A percentile compares a stretch with the other conserved stretches of the same genome.
These are phyloP conservation scores for Colius striatus DNA, from an alignment of 2,113 vertebrate genomes.

Conservation along the genomic window DNA sequence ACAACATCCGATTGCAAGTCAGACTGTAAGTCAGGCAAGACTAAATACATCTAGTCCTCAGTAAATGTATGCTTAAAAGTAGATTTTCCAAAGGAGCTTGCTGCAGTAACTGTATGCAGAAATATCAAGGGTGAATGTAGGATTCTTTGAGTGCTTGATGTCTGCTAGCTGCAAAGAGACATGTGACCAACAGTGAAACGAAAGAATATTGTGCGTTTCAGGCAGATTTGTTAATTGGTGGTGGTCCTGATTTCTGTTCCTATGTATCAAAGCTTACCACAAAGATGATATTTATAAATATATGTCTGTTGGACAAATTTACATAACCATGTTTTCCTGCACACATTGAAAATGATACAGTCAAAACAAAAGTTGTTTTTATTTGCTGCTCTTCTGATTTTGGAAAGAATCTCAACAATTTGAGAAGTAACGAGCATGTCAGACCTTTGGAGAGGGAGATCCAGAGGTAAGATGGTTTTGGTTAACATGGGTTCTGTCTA, in stretches of 20 bases:
- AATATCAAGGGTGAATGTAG: background rate
- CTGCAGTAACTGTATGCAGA: background rate
- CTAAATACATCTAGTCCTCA: background rate
- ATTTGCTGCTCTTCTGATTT: background rate
- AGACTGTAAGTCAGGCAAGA: background rate
- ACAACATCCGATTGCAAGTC: background rate
- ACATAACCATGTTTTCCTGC: background rate
- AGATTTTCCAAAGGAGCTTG: background rate
- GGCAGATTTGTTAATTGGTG: fast-evolving
- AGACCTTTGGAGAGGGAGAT: background rate
- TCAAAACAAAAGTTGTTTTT: background rate
- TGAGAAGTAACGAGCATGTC: background rate
- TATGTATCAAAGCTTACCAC: background rate
- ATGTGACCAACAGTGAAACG: fast-evolving
- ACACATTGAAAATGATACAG: background rate
- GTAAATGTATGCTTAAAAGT: background rate
- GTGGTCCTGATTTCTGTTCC: background rate
- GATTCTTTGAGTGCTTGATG: background rate
- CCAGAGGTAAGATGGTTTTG: background rate
- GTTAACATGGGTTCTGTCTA: background rate
- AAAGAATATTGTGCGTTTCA: background rate
- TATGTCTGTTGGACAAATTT: background rate
- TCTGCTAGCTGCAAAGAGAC: background rate
- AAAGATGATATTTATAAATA: background rate
- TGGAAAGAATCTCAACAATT: background rate